These are phyloP conservation scores for Leptopterna dolabrata DNA, from an alignment of 2,888 invertebrate genomes.

Conservation along the genomic window DNA sequence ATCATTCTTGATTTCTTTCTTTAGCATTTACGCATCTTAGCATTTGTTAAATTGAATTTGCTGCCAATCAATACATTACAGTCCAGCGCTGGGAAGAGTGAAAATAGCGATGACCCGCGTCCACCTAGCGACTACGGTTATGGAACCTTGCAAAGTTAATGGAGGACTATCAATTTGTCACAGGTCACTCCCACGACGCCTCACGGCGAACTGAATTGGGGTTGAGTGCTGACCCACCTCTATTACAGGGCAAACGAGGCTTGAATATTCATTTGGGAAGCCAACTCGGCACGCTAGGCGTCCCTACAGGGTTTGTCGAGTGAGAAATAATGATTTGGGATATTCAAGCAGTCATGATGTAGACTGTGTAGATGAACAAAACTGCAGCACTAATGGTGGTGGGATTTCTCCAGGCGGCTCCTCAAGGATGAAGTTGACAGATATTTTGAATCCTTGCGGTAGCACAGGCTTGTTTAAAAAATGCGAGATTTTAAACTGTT, in stretches of 20 bases:
- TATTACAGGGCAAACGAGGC: background rate
- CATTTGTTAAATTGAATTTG: no score
- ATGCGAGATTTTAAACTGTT: no score
- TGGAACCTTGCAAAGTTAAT: background rate
- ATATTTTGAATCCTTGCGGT: no score
- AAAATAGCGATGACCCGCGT: background rate
- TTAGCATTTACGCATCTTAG: no score
- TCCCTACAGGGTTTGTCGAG: background rate
- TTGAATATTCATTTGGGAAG: conserved; percentile 36
- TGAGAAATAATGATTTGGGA: no score
- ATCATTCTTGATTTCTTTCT: no score
- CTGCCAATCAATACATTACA: no score
- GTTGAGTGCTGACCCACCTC: conserved; percentile 39
- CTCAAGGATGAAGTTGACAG: no score
- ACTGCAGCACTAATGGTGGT: background rate
- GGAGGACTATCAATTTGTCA: conserved; percentile 35
- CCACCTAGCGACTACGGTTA: background rate
- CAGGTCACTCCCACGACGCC: conserved; percentile 14
- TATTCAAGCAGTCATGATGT: background rate
- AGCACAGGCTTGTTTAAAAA: no score
- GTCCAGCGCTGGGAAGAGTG: background rate
- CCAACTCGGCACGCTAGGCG: background rate
- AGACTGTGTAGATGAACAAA: background rate
- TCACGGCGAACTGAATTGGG: conserved; percentile 32
- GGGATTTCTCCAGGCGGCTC: no score